These are phyloP conservation scores for Pantherophis guttatus DNA, from an alignment of 2,113 vertebrate species.

Conservation along the genomic window DNA sequence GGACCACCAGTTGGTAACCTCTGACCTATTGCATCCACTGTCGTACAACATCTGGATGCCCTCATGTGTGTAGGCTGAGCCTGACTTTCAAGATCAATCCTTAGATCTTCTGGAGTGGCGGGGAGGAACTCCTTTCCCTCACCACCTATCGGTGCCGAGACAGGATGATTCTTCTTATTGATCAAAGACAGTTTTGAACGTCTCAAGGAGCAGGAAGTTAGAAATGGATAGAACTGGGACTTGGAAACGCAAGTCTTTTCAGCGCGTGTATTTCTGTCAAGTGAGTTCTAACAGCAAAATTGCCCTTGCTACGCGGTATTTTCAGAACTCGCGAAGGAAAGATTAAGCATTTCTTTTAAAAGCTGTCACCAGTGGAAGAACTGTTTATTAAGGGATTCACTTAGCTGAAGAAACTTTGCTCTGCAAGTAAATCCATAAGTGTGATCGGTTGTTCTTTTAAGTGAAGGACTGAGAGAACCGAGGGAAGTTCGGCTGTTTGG, in stretches of 20 bases:
- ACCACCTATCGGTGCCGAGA: not conserved
- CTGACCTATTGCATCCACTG: slow-evolving; percentile 1
- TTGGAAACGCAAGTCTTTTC: slow-evolving; percentile 1
- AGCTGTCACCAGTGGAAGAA: not conserved
- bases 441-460: slow-evolving; percentile 2
- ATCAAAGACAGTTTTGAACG: slow-evolving; percentile 21
- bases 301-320: slow-evolving; percentile 12
- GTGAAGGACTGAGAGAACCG: slow-evolving; percentile 25
- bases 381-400: slow-evolving; percentile 1
- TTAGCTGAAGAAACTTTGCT: slow-evolving; percentile 12
- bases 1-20: too few species aligned
- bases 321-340: slow-evolving; percentile 4
- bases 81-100: not conserved
- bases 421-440: not conserved
- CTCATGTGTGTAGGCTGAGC: not conserved
- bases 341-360: not conserved
- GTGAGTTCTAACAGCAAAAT: not conserved
- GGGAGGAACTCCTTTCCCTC: not conserved
- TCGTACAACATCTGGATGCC: not conserved
- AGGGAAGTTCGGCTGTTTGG: slow-evolving; percentile 31
- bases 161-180: not conserved
- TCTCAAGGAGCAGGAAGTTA: slow-evolving; percentile 1
- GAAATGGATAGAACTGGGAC: not conserved
- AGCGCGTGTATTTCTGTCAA: slow-evolving; percentile 10
- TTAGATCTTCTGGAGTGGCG: not conserved